phyloP scores from a whole-genome alignment of 2,888 invertebrate species.

The Mesoligia furuncula region DNA sequence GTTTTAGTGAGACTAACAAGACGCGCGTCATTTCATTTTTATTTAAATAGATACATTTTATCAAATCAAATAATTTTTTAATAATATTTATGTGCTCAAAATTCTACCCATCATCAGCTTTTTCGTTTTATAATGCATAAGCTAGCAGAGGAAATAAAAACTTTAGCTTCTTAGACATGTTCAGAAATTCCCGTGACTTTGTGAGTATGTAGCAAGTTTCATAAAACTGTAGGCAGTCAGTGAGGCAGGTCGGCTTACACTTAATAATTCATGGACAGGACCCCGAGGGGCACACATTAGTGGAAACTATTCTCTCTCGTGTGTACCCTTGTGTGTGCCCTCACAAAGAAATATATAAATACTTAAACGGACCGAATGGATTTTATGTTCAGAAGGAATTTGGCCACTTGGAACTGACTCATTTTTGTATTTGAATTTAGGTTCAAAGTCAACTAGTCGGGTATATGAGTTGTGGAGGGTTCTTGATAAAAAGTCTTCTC shows the following conservation, averaged over 20 bases:
- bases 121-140: not conserved
- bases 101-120: not conserved
- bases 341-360: constrained; percentile 51
- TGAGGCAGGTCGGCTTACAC: constrained; percentile 22
- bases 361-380: constrained; percentile 48
- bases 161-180: constrained; percentile 1
- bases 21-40: too few relatives aligned
- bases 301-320: constrained; percentile 46
- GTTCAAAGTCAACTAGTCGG: constrained; percentile 1
- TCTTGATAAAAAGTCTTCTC: not conserved
- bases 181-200: not conserved
- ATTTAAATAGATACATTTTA: not conserved
- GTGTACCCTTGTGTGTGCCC: constrained; percentile 16
- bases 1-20: too few relatives aligned
- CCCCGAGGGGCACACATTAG: constrained; percentile 53
- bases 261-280: constrained; percentile 60
- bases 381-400: constrained; percentile 28
- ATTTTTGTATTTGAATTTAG: constrained; percentile 2
- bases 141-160: not conserved
- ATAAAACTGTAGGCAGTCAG: constrained; percentile 33
- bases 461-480: not conserved
- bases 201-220: constrained; percentile 17
- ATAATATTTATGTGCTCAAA: not conserved
- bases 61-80: not conserved
- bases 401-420: not conserved